phyloP scores from a whole-genome alignment of 2,797 vertebrate species.

The Macropodus opercularis region DNA sequence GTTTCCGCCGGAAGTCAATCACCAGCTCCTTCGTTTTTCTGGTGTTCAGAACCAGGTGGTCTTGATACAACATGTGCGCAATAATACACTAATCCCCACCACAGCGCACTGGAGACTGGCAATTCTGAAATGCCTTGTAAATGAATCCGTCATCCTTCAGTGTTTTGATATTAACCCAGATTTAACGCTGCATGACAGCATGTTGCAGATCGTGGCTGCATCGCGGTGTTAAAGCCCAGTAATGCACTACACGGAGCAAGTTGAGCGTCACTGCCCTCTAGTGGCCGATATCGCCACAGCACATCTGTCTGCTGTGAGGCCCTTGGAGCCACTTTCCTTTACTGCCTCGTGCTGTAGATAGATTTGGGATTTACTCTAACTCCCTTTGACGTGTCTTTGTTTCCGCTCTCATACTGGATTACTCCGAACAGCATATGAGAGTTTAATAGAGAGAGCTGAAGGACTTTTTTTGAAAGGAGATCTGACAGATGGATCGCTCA shows the following conservation, averaged over 20 bases:
- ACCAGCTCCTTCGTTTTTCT: too few relatives aligned
- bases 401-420: constrained; percentile 72
- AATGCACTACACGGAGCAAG: too few relatives aligned
- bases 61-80: too few relatives aligned
- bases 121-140: too few relatives aligned
- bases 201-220: constrained; percentile 6
- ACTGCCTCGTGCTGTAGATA: constrained; percentile 49
- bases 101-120: too few relatives aligned
- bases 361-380: constrained; percentile 73
- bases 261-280: constrained; percentile 62
- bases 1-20: too few relatives aligned
- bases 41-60: too few relatives aligned
- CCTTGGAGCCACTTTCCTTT: constrained; percentile 38
- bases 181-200: background rate
- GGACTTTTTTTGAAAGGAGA: constrained; percentile 73
- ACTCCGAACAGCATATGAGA: constrained; percentile 66
- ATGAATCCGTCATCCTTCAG: too few relatives aligned
- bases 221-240: too few relatives aligned
- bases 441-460: constrained; percentile 75
- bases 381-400: constrained; percentile 79
- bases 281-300: constrained; percentile 57
- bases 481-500: constrained; percentile 79
- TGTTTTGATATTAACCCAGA: too few relatives aligned
- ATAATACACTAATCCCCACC: too few relatives aligned
- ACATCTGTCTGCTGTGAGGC: constrained; percentile 19